phyloP scores from a whole-genome alignment of 2,797 vertebrate genomes.

The Epinephelus coioides region DNA sequence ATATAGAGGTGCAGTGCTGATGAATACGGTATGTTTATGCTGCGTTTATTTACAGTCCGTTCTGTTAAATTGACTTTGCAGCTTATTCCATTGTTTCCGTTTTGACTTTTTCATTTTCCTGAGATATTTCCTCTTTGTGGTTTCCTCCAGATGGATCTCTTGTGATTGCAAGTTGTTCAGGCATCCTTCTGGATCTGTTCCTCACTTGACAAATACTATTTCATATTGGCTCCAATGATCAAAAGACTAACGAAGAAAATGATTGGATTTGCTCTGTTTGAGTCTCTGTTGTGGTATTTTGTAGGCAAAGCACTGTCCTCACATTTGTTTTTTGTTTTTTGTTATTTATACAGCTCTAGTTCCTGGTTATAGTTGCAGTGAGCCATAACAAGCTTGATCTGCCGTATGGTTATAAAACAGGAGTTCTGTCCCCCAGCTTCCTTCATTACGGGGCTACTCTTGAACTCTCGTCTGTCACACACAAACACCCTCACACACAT shows the following conservation, averaged over 20 bases:
- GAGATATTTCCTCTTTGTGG: not conserved
- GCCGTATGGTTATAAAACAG: conserved; percentile 51
- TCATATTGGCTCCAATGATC: conserved; percentile 20
- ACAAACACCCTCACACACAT: conserved; percentile 2
- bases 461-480: conserved; percentile 8
- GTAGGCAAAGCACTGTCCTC: conserved; percentile 11
- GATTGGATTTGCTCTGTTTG: conserved; percentile 29
- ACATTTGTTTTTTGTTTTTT: conserved; percentile 19
- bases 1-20: not conserved
- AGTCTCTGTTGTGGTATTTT: conserved; percentile 12
- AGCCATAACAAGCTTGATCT: conserved; percentile 52
- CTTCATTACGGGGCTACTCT: conserved; percentile 30
- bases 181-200: conserved; percentile 6
- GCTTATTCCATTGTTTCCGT: conserved; percentile 10
- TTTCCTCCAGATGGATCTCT: conserved; percentile 20
- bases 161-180: conserved; percentile 15
- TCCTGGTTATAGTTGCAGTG: conserved; percentile 27
- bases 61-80: conserved; percentile 5
- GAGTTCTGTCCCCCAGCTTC: conserved; percentile 34
- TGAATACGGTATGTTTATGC: not conserved
- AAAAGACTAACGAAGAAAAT: conserved; percentile 32
- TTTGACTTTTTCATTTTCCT: conserved; percentile 19
- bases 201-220: conserved; percentile 10
- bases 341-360: conserved; percentile 29
- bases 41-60: not conserved